phyloP scores from a whole-genome alignment of 2,113 vertebrate species.

The Pyxicephalus adspersus region DNA sequence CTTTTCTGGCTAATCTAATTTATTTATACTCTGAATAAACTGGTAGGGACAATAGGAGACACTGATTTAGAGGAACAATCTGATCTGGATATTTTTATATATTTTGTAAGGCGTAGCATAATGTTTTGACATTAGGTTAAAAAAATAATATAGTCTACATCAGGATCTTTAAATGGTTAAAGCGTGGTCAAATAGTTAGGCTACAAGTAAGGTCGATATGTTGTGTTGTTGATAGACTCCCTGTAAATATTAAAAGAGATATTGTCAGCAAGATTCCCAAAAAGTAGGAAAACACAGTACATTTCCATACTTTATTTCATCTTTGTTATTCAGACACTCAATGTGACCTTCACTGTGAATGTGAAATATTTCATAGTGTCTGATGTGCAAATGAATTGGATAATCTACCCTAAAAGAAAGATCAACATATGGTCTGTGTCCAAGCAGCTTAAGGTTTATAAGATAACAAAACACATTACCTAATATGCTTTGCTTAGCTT shows the following conservation, averaged over 20 bases:
- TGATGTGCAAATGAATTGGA: constrained; percentile 54
- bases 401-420: constrained; percentile 34
- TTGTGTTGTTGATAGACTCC: constrained; percentile 18
- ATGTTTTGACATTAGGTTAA: too few species aligned
- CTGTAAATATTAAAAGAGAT: constrained; percentile 29
- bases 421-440: constrained; percentile 38
- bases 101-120: too few species aligned
- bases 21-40: too few species aligned
- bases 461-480: constrained; percentile 51
- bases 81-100: too few species aligned
- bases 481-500: constrained; percentile 27
- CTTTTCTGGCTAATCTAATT: too few species aligned
- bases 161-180: constrained; percentile 3
- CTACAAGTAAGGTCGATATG: background rate
- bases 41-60: too few species aligned
- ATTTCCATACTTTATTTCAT: constrained; percentile 43
- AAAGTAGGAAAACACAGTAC: background rate
- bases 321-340: constrained; percentile 40
- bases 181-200: background rate
- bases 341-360: constrained; percentile 39
- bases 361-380: constrained; percentile 43
- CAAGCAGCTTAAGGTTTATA: constrained; percentile 29
- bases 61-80: too few species aligned
- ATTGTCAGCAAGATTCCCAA: constrained; percentile 8
- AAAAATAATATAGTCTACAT: background rate